Evolutionary conservation across 2,888 invertebrate species (phyloP).

Genomic region (Lithophane leautieri): DNA sequence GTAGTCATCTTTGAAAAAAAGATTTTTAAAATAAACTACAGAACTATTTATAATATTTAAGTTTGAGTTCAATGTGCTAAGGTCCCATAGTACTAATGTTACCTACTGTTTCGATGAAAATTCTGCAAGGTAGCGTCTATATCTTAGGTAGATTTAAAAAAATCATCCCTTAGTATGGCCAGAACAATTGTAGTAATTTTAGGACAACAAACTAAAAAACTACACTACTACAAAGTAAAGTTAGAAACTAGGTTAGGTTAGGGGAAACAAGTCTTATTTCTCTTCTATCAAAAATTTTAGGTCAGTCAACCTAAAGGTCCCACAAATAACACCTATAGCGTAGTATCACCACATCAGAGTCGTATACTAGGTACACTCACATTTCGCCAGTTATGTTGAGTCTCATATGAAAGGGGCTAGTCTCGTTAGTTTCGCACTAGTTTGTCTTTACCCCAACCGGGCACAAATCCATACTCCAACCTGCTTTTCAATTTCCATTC

Average conservation of each 20-base stretch:
- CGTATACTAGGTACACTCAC: too few relatives aligned
- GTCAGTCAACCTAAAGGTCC: not conserved
- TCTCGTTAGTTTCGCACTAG: not conserved
- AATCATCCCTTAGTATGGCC: not conserved
- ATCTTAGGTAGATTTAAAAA: too few relatives aligned
- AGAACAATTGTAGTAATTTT: not conserved
- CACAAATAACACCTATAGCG: not conserved
- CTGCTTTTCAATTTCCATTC: slow-evolving; percentile 6
- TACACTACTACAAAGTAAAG: too few relatives aligned
- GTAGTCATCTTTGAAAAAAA: not conserved
- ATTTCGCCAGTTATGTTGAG: not conserved
- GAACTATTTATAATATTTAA: not conserved
- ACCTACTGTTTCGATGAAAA: not conserved
- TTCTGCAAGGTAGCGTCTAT: not conserved
- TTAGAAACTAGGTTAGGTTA: too few relatives aligned
- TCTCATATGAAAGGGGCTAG: not conserved
- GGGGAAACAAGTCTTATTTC: too few relatives aligned
- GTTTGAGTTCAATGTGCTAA: not conserved
- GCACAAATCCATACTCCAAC: too few relatives aligned
- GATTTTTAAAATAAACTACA: not conserved
- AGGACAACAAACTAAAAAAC: too few relatives aligned
- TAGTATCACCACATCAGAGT: not conserved
- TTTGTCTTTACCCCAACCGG: not conserved
- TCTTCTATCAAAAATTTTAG: not conserved
- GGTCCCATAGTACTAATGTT: not conserved